These are phyloP conservation scores for Scaptomyza polygonia DNA, from an alignment of 2,888 invertebrate genomes.

Conservation along the genomic window DNA sequence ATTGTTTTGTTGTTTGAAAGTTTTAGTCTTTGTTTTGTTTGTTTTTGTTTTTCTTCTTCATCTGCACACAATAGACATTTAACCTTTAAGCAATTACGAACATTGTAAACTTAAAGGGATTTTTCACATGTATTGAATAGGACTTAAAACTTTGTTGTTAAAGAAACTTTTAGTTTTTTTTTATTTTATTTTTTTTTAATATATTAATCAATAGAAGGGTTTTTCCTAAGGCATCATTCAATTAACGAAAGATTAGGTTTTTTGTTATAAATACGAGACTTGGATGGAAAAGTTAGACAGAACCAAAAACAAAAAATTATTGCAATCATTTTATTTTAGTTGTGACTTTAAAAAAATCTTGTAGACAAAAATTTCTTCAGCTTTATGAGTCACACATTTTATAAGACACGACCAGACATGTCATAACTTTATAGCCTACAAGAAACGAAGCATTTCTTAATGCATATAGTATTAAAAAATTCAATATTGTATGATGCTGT, in stretches of 20 bases:
- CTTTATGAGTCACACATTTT: background rate
- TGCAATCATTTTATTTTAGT: too few relatives aligned
- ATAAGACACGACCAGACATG: background rate
- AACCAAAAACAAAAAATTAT: too few relatives aligned
- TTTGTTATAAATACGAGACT: background rate
- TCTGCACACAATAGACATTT: constrained; percentile 21
- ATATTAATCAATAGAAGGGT: background rate
- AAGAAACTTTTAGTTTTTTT: background rate
- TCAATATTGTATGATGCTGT: background rate
- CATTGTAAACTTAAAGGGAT: constrained; percentile 2
- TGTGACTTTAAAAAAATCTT: background rate
- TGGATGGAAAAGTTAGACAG: background rate
- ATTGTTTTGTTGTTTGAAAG: constrained; percentile 65
- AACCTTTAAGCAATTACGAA: constrained; percentile 34
- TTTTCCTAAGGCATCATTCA: background rate
- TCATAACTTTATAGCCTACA: constrained; percentile 2
- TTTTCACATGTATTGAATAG: background rate
- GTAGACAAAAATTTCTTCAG: background rate
- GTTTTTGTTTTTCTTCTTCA: too few relatives aligned
- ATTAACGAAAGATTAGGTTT: background rate
- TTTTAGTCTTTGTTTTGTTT: constrained; percentile 6
- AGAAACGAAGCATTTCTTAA: constrained; percentile 5
- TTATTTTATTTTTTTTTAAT: too few relatives aligned
- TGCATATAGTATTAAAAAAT: background rate
- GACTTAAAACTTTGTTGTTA: background rate